phyloP scores from a whole-genome alignment of 2,888 invertebrate genomes.

The Orthosia gothica region DNA sequence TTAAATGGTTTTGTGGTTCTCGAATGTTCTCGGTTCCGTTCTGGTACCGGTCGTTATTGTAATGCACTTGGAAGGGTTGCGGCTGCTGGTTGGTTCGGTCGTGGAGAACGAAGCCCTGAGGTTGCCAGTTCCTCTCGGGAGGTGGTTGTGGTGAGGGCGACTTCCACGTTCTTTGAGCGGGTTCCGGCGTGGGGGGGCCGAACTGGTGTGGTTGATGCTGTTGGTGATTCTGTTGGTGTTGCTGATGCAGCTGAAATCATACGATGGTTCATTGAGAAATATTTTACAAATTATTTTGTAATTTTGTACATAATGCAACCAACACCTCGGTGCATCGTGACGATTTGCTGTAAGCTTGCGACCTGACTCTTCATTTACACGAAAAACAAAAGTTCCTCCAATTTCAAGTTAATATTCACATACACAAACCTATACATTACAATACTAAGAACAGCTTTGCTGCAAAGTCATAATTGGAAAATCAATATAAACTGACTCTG shows the following conservation, averaged over 20 bases:
- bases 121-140: constrained; percentile 85
- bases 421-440: background rate
- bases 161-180: constrained; percentile 85
- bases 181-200: constrained; percentile 76
- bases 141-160: constrained; percentile 84
- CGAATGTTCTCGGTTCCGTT: constrained; percentile 92
- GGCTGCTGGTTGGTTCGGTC: constrained; percentile 86
- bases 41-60: constrained; percentile 91
- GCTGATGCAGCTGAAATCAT: constrained; percentile 82
- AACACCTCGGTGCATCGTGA: constrained; percentile 58
- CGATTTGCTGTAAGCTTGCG: constrained; percentile 52
- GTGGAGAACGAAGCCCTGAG: constrained; percentile 93
- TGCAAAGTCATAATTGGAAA: background rate
- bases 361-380: constrained; percentile 28
- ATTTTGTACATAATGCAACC: constrained; percentile 46
- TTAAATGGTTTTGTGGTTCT: constrained; percentile 89
- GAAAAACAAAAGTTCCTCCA: background rate
- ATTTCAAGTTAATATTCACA: background rate
- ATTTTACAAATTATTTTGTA: background rate
- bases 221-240: constrained; percentile 70
- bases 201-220: constrained; percentile 68
- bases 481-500: background rate
- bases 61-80: constrained; percentile 83
- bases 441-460: background rate
- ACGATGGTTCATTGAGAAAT: constrained; percentile 1